Conservation (phyloP, 2,888 invertebrate genomes). For the Epirrhoe alternata region DNA sequence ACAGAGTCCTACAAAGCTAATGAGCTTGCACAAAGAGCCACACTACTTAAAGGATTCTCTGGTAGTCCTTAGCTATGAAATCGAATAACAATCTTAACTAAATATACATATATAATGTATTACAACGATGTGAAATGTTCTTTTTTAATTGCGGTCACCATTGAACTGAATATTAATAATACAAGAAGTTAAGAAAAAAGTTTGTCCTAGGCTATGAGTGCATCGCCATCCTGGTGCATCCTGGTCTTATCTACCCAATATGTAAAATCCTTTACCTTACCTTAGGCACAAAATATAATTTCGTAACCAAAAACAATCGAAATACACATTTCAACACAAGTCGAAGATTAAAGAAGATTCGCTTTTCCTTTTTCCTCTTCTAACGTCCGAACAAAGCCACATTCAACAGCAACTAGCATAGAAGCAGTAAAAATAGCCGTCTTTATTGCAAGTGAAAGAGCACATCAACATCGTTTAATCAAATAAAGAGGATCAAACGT, state of each 20-base stretch:
- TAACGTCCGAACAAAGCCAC: slow-evolving; percentile 15
- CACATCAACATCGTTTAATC: slow-evolving; percentile 57
- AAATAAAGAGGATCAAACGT: slow-evolving; percentile 58
- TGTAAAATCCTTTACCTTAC: too few relatives aligned
- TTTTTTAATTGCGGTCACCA: too few relatives aligned
- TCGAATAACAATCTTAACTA: neutral
- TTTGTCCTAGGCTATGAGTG: too few relatives aligned
- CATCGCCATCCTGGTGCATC: too few relatives aligned
- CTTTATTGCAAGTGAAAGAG: slow-evolving; percentile 31
- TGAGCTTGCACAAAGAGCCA: slow-evolving; percentile 16
- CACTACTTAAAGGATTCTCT: neutral
- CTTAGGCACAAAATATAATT: neutral
- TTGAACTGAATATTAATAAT: too few relatives aligned
- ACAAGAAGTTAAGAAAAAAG: too few relatives aligned
- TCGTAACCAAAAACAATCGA: neutral
- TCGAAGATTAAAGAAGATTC: neutral
- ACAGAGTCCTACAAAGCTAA: slow-evolving; percentile 19
- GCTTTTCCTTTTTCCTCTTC: neutral
- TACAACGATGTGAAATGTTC: too few relatives aligned
- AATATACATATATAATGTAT: neutral
- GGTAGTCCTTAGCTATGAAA: neutral
- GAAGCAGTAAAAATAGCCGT: slow-evolving; percentile 30
- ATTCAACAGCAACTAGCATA: slow-evolving; percentile 9
- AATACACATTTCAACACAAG: neutral
- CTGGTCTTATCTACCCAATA: too few relatives aligned